Evolutionary conservation across 2,113 vertebrate genomes (phyloP), one percentile per base, ranked within the genome.

Genomic region (Oriolus oriolus): DNA sequence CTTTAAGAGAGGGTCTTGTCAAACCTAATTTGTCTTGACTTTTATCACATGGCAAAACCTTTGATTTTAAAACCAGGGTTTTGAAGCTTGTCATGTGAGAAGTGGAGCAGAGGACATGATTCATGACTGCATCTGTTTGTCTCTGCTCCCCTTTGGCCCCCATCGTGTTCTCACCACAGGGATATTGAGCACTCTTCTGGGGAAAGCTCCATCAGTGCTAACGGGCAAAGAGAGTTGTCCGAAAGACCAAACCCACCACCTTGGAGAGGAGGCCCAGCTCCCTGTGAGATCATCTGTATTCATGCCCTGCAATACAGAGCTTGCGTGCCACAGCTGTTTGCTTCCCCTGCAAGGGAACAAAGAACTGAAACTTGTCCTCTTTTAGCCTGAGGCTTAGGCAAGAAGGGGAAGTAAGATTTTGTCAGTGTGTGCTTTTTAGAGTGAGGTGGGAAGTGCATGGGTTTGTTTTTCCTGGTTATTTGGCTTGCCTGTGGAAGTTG

Each of bases 151-250:
- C 10, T 49, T 60, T 2, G 2, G 7, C 8, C 35, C 16, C 8
- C 37, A 13, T 31, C 0, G 0, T 7, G 5, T 30, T 52, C 60
- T 65, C 45, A 23, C 8, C 9, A 2, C 0, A 1, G 53, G 60
- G 17, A 37, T 61, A 9, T 17, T 10, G 14, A 63, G 20, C 45
- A n/a, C 31, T 39, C 0, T 19, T 41, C 42, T 76, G 79, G 19
- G 27, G 56, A 47, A 86, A 91, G 57, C 54, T 50, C n/a, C 1
- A 2, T 23, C 6, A 10, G 3, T 6, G 3, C 26, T 27, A 13
- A 18, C 3, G 1, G 52, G n/a, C 39, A 59, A 57, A 44, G 0
- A 28, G 39, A 54, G 11, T 16, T 78, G 52, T 87, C 45, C 61
- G 24, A 45, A 52, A 60, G n/a, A 16, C 19, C 13, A 27, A 61